Base-by-base conservation (phyloP, 2,888 invertebrate genomes). In the Priapulus caudatus region DNA sequence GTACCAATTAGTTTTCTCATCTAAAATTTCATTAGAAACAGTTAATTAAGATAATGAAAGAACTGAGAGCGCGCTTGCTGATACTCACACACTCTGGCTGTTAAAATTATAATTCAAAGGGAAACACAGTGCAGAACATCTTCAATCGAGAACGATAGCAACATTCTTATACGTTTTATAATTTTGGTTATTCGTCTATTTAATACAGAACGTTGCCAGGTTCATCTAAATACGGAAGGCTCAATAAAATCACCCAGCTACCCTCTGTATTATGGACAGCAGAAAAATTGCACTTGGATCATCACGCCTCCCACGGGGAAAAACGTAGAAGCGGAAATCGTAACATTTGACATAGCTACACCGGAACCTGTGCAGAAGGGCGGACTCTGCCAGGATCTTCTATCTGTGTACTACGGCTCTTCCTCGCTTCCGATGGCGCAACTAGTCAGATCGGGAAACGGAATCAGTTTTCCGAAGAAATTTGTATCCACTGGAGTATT, bases 251-350 rank as follows among this genome's bases (percentile, higher is more conserved):
- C 60, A 2, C 61, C 61, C 16, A 58, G 59, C 43, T 56, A 63
- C 43, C 63, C 63, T 2, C 58, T 55, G 44, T 63, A 63, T 48
- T 63, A 63, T 43, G 63, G 62, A 3, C 63, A 63, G 52, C 60
- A 62, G 45, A 57, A 59, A 23, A 58, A 58, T 1, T 63, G 63
- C 33, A 54, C 55, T 54, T 63, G 63, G 62, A 56, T 56, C 16
- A 62, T 63, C 4, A 56, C 56, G 4, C 62, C 63, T 1, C 59
- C 59, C 10, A 45, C 53, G 2, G 58, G 56, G 1, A 56, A 58
- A 46, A 59, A 63, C 51, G 60, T 63, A 4, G 56, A 62, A 20
- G 52, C 63, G 10, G 55, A 61, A 23, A 62, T 63, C 47, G 51
- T 61, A n/a, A 24, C 61, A 23, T 56, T 62, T 20, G 63, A 63